Base-by-base conservation (phyloP, 2,113 vertebrate species). In the Centropus bengalensis region DNA sequence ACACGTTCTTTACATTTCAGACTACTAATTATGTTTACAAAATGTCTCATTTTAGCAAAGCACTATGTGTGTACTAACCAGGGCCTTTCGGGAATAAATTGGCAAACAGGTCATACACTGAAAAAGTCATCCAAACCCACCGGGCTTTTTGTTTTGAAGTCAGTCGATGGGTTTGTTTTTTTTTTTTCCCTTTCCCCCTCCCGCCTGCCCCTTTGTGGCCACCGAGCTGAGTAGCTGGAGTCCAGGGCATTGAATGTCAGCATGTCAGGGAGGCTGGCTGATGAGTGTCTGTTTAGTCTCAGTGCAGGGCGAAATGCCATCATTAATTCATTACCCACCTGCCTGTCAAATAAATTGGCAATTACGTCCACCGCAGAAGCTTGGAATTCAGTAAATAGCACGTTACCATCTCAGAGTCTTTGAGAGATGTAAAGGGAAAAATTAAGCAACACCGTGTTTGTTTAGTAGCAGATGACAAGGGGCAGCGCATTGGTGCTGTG, bases 291-390 rank as follows among this genome's bases (percentile, higher is more conserved):
- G 98, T 98, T 99, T 98, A 99, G 98, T 99, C 99, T 99, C 99
- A 98, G 98, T 96, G 98, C 98, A 98, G 98, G 99, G 98, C 98
- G 98, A 99, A 99, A 99, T 99, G 98, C 99, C 99, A 99, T 99
- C 99, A 99, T 99, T 99, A 99, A 99, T 99, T 99, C 99, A 99
- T 99, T 99, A 99, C 98, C 98, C 99, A 98, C 98, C 99, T 99
- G 99, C 99, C 99, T 99, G 99, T 99, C 99, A 99, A 99, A 99
- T 99, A 99, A 99, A 99, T 99, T 99, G 99, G 98, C 99, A 99
- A 99, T 99, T 99, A 99, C 97, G 59, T 98, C 97, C 97, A 97
- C 96, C 17, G 96, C 96, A 94, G 97, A 98, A 98, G 98, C 98
- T 98, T 97, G 98, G 98, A 99, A 99, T 99, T 98, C 98, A 98